phyloP scores from a whole-genome alignment of 1,140 invertebrate genomes.

The Oedothorax gibbosus region DNA sequence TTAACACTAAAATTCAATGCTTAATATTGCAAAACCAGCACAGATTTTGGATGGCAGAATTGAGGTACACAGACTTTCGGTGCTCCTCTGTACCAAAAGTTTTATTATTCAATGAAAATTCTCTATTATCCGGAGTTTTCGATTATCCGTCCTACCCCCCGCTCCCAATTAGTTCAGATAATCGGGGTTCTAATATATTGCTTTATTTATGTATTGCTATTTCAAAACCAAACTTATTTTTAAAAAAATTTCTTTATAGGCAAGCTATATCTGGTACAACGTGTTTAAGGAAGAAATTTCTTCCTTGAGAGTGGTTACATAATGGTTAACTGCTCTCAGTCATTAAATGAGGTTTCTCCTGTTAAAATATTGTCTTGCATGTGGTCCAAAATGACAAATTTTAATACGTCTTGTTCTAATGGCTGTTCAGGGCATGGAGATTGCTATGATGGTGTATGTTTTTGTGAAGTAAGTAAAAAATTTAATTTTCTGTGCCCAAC shows the following conservation, averaged over 20 bases:
- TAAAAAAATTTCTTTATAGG: background rate
- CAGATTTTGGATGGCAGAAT: too few relatives aligned
- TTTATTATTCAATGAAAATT: too few relatives aligned
- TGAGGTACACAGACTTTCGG: too few relatives aligned
- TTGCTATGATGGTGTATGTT: conserved; percentile 89
- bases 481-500: background rate
- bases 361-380: conserved; percentile 12
- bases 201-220: too few relatives aligned
- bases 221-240: background rate
- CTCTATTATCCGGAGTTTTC: too few relatives aligned
- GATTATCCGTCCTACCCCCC: too few relatives aligned
- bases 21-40: too few relatives aligned
- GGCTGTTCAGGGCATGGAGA: conserved; percentile 91
- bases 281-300: background rate
- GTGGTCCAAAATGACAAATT: conserved; percentile 47
- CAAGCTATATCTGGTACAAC: background rate
- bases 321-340: conserved; percentile 53
- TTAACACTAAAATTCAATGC: too few relatives aligned
- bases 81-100: too few relatives aligned
- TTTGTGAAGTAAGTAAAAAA: conserved; percentile 82
- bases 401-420: conserved; percentile 68
- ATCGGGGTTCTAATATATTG: too few relatives aligned
- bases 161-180: too few relatives aligned
- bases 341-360: conserved; percentile 40
- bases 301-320: conserved; percentile 19